Percentiles rank a stretch among this genome's conserved stretches.
phyloP scores from a whole-genome alignment of 2,888 invertebrate genomes.

The Cosmia pyralina region DNA sequence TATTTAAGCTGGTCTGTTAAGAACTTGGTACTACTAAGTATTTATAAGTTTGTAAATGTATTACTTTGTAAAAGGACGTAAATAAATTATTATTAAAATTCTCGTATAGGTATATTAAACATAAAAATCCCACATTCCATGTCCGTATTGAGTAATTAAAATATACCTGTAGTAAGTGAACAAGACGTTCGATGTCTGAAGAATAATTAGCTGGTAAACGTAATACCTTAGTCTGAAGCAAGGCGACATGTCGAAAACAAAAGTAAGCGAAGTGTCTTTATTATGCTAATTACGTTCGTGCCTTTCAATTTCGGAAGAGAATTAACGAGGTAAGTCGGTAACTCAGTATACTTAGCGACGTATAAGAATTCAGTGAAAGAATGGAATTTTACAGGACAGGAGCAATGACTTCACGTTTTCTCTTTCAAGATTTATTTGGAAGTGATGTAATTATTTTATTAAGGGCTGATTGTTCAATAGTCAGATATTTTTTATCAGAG shows the following conservation, averaged over 20 bases:
- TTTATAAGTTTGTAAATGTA: too few species aligned
- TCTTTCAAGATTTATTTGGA: slow-evolving; percentile 19
- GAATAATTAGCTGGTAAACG: slow-evolving; percentile 34
- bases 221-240: slow-evolving; percentile 39
- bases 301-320: slow-evolving; percentile 73
- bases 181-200: slow-evolving; percentile 21
- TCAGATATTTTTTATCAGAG: too few species aligned
- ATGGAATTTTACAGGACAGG: slow-evolving; percentile 47
- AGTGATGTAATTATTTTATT: slow-evolving; percentile 1
- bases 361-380: slow-evolving; percentile 38
- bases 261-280: slow-evolving; percentile 69
- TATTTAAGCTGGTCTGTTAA: too few species aligned
- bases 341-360: slow-evolving; percentile 42
- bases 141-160: slow-evolving; percentile 1
- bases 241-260: slow-evolving; percentile 65
- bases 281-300: slow-evolving; percentile 79
- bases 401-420: slow-evolving; percentile 48
- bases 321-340: slow-evolving; percentile 72
- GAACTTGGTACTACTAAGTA: too few species aligned
- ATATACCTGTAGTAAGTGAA: background rate
- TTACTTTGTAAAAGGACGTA: too few species aligned
- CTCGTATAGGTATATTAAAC: background rate
- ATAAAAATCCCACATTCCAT: background rate
- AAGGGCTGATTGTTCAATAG: too few species aligned
- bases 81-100: too few species aligned